Evolutionary conservation across 1,140 invertebrate genomes (phyloP).

Genomic region (Latrodectus geometricus): DNA sequence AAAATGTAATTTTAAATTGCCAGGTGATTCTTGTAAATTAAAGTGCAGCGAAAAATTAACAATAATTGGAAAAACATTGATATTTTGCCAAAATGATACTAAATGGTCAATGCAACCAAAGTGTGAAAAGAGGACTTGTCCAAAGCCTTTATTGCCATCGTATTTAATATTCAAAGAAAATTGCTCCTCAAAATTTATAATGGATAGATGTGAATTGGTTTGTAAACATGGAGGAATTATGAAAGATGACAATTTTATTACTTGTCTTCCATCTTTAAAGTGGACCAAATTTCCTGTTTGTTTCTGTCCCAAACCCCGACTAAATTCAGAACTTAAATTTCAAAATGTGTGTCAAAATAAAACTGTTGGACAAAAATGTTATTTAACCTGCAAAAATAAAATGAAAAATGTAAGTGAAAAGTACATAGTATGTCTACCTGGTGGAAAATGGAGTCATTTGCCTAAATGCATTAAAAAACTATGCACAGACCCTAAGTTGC

Average conservation of each 20-base stretch:
- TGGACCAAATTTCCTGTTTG: background rate
- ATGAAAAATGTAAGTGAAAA: background rate
- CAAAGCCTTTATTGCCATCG: background rate
- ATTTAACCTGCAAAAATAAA: background rate
- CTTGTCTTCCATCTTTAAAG: background rate
- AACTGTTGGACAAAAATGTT: background rate
- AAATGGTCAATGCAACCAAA: slow-evolving; percentile 1
- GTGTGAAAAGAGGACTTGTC: background rate
- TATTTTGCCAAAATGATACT: background rate
- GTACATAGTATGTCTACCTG: background rate
- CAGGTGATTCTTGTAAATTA: background rate
- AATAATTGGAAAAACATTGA: background rate
- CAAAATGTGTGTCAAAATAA: background rate
- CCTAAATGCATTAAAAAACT: no score
- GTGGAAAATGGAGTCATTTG: background rate
- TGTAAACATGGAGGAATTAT: background rate
- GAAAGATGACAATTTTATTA: background rate
- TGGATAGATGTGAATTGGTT: background rate
- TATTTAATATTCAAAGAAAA: background rate
- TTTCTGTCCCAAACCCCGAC: background rate
- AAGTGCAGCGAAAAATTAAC: background rate
- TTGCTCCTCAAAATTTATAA: background rate
- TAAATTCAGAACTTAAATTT: background rate
- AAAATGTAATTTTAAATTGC: background rate
- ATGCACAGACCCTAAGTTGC: no score